Evolutionary conservation across 2,888 invertebrate genomes (phyloP), one percentile per base, ranked within the genome.

Genomic region (Reticulitermes lucifugus): DNA sequence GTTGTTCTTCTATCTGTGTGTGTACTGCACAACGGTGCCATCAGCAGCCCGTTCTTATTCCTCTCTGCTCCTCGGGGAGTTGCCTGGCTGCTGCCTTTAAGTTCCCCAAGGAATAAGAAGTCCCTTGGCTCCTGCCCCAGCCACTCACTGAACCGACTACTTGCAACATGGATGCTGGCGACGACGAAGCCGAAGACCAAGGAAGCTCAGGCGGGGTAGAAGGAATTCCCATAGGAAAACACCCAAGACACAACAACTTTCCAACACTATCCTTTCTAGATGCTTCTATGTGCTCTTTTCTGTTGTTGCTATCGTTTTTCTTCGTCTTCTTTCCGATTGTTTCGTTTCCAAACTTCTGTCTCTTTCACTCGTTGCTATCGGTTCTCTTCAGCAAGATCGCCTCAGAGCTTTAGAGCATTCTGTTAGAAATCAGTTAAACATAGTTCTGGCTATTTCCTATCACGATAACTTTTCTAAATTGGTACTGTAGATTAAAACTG

Each of bases 71-170:
- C 46, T 70, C 22, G 2, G 81, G 81, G 81, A 81, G 43, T 81
- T 81, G 81, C 70, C 81, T 70, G 81, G 70, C 81, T 81, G 65
- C 81, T 41, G 81, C 77, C 77, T 77, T 77, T n/a, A 14, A 22
- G 75, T 75, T 73, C 73, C 75, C 84, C 12, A 65, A 79, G 84
- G 84, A 79, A 46, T 79, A 14, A 79, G n/a, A 46, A 71, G 29
- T 84, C 84, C 83, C 83, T 51, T 10, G 77, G 60, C 75, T 75
- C 83, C 77, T 83, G 83, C 73, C 79, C 84, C 79, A 79, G 79
- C 79, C 84, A 84, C 70, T 84, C 83, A 73, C 84, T 77, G 46
- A 70, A 55, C 55, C 55, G 55, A 55, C 55, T 29, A 70, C 29
- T 41, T 41, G 73, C 73, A 73, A 73, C 73, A 73, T 73, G 79